These are phyloP conservation scores for Cyaniris semiargus DNA, from an alignment of 2,888 invertebrate species.

Conservation along the genomic window DNA sequence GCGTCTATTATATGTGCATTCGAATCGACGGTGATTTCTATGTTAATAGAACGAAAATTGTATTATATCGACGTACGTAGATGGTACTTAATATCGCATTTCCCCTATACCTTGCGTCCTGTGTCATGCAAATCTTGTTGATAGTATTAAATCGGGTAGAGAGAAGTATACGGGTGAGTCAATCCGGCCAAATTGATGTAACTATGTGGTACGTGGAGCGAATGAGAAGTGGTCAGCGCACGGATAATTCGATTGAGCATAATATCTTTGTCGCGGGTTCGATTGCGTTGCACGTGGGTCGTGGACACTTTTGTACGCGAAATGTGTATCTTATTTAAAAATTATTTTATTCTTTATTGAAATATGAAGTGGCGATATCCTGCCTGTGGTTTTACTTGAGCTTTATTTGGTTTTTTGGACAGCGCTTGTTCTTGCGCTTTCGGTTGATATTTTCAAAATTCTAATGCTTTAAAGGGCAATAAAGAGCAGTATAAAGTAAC, in stretches of 20 bases:
- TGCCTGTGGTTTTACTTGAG: too few species aligned
- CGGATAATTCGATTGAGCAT: slow-evolving; percentile 61
- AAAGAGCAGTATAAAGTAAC: too few species aligned
- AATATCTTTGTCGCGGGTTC: slow-evolving; percentile 57
- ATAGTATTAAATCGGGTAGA: slow-evolving; percentile 75
- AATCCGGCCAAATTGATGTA: slow-evolving; percentile 66
- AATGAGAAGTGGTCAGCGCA: slow-evolving; percentile 53
- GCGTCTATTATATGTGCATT: slow-evolving; percentile 39
- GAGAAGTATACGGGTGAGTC: slow-evolving; percentile 59
- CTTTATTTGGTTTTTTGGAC: too few species aligned
- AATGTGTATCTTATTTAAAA: background rate
- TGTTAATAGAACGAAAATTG: slow-evolving; percentile 45
- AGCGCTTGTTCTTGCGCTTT: too few species aligned
- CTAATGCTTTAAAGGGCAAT: too few species aligned
- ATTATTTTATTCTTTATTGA: background rate
- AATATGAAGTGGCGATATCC: background rate
- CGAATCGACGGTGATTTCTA: slow-evolving; percentile 42
- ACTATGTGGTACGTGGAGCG: slow-evolving; percentile 57
- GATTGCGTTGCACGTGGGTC: slow-evolving; percentile 45
- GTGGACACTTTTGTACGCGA: slow-evolving; percentile 3
- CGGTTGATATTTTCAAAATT: too few species aligned
- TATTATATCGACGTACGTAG: slow-evolving; percentile 42
- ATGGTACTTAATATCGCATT: slow-evolving; percentile 42
- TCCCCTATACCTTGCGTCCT: slow-evolving; percentile 52
- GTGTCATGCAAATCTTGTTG: slow-evolving; percentile 79